Evolutionary conservation across 2,113 vertebrate genomes (phyloP).

Genomic region (Cochlearius cochlearius): DNA sequence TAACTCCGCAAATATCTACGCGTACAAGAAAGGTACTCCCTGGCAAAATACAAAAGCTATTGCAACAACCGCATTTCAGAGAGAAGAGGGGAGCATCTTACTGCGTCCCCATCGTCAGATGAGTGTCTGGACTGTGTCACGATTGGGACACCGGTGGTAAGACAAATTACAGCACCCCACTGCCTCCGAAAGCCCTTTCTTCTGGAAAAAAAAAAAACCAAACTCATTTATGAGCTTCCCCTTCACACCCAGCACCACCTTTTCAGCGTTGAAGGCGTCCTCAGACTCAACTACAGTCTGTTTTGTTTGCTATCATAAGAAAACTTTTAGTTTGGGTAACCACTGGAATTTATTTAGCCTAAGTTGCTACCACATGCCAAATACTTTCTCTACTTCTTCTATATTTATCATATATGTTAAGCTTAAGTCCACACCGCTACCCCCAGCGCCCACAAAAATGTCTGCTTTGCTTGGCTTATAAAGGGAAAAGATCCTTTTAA

Average conservation of each 20-base stretch:
- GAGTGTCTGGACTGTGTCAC: neutral
- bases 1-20: fast-evolving
- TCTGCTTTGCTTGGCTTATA: conserved; percentile 5
- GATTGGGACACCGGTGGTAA: neutral
- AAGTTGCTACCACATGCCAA: neutral
- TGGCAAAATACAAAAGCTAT: fast-evolving
- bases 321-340: neutral
- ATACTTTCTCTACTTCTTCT: conserved; percentile 31
- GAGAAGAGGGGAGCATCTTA: fast-evolving
- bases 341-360: conserved; percentile 40
- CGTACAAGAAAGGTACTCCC: neutral
- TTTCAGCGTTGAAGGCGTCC: neutral
- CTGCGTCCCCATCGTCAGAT: neutral
- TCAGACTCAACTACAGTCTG: neutral
- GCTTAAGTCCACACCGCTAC: neutral
- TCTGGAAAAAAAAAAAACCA: too few species aligned
- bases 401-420: conserved; percentile 49
- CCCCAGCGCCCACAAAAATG: conserved; percentile 39
- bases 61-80: fast-evolving
- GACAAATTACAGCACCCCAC: too few species aligned
- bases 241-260: neutral
- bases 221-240: neutral
- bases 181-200: too few species aligned
- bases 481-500: neutral
- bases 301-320: neutral